These are phyloP conservation scores for Himalopsyche anomala DNA, from an alignment of 2,888 invertebrate genomes.

Conservation along the genomic window DNA sequence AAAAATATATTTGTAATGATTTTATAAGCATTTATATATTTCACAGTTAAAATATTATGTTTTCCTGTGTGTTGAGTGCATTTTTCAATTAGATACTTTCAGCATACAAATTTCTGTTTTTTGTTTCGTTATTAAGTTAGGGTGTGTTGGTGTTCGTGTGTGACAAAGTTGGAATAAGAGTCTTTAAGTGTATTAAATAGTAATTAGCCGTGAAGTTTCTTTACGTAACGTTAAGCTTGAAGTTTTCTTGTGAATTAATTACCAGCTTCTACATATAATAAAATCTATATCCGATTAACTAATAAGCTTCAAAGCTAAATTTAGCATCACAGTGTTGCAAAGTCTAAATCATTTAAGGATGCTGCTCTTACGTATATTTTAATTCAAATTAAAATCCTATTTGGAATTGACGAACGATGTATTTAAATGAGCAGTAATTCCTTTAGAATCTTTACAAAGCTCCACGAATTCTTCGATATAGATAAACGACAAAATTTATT, in stretches of 20 bases:
- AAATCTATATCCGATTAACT: constrained; percentile 34
- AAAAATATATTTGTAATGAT: too few species aligned
- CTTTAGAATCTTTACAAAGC: too few species aligned
- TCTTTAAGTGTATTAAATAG: constrained; percentile 38
- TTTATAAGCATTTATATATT: too few species aligned
- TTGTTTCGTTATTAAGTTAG: background rate
- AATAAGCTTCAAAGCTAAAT: constrained; percentile 42
- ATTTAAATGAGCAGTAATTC: too few species aligned
- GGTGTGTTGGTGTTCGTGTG: background rate
- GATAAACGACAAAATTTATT: too few species aligned
- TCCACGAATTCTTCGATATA: too few species aligned
- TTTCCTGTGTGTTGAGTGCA: too few species aligned
- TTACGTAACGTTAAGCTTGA: constrained; percentile 19
- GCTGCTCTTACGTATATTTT: too few species aligned
- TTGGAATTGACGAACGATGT: too few species aligned
- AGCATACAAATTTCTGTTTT: background rate
- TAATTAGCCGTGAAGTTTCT: constrained; percentile 38
- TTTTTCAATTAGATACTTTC: too few species aligned
- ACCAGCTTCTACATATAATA: constrained; percentile 32
- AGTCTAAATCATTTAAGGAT: constrained; percentile 17
- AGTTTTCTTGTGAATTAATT: constrained; percentile 43
- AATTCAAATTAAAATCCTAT: too few species aligned
- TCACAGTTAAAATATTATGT: too few species aligned
- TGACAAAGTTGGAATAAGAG: constrained; percentile 14
- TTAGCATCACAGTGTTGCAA: background rate